Base-by-base conservation (phyloP, 2,888 invertebrate genomes). In the Andrena minutula region DNA sequence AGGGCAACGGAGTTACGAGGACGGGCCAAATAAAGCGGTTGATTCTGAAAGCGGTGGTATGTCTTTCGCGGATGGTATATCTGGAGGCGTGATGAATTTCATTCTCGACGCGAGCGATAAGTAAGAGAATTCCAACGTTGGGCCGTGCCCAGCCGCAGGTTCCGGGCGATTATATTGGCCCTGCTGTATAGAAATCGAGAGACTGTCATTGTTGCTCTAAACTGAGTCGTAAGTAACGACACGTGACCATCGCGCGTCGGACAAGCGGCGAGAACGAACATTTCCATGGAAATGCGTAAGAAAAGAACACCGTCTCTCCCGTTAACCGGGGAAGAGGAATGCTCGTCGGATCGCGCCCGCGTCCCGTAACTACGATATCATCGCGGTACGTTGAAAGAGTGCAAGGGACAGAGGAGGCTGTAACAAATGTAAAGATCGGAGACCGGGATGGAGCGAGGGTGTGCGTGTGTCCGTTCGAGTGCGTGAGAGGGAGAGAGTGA, bases 101-200 rank as follows among this genome's bases (percentile, higher is more conserved):
- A 53, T 84, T 66, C 47, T 53, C 49, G 41, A 65, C 66, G 60
- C 73, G 64, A 63, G 1, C 53, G 63, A 28, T n/a, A n/a, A 68
- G 56, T 56, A 53, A 63, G 20, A 30, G 35, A 63, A 60, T 32
- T 60, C 58, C 35, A 65, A 74, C 23, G 53, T 41, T 88, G 92
- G 92, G 91, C 90, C 86, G 90, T 91, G 91, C 90, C 91, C 91
- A 90, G 85, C 79, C 75, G 88, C 87, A 77, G 85, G 41, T 60
- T 65, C 61, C 65, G 30, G 53, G 28, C 23, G 32, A 86, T 88
- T 41, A 16, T 12, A 41, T 41, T 87, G 87, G 87, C 88, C 90
- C 91, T 91, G 92, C 91, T 91, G 84, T 92, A 91, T 92, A 93
- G 92, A 93, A 92, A 92, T 92, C 92, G 89, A 88, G 89, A 91